Conservation (phyloP, 2,797 vertebrate genomes). For the Tarsius wallacei region DNA sequence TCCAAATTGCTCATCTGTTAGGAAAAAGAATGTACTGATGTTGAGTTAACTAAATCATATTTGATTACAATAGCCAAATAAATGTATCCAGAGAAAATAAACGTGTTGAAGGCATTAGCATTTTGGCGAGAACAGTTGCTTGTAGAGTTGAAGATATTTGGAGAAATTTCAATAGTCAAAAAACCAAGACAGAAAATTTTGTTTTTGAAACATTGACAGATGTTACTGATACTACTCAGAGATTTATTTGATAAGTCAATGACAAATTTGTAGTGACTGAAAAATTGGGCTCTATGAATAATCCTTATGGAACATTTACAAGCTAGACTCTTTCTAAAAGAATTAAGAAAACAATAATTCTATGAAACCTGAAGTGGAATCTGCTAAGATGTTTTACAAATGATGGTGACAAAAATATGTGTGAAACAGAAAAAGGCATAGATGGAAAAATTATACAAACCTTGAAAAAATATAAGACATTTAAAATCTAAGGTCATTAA, state of each 20-base stretch:
- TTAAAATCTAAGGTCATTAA: background rate
- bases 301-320: background rate
- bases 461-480: background rate
- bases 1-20: background rate
- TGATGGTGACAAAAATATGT: background rate
- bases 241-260: background rate
- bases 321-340: background rate
- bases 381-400: background rate
- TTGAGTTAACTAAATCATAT: background rate
- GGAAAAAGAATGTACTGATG: background rate
- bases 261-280: background rate
- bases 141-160: background rate
- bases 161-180: background rate
- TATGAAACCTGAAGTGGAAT: constrained; percentile 52
- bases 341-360: constrained; percentile 30
- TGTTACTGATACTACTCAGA: background rate
- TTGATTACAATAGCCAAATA: background rate
- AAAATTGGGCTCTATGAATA: background rate
- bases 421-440: background rate
- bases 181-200: background rate
- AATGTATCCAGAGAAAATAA: background rate
- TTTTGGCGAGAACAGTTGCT: background rate
- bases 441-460: background rate
- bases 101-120: background rate
- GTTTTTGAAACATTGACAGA: background rate